These are phyloP conservation scores for Idris sp. DNA, from an alignment of 1,140 invertebrate species.

Conservation along the genomic window DNA sequence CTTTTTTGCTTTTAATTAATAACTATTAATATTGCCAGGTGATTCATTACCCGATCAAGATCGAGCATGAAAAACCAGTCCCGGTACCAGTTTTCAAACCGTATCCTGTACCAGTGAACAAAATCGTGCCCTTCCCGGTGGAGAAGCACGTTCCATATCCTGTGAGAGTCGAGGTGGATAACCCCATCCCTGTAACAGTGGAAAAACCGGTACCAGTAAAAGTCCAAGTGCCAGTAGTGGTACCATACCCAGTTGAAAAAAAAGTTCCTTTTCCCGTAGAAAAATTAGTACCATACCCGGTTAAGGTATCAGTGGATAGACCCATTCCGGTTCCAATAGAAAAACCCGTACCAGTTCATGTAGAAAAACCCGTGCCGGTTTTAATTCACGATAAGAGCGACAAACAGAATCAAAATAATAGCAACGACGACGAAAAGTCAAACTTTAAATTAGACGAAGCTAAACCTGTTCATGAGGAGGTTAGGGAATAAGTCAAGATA, in stretches of 20 bases:
- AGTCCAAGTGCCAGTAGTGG: constrained; percentile 64
- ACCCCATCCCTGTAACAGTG: constrained; percentile 69
- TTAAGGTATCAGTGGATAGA: constrained; percentile 79
- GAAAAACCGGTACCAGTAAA: constrained; percentile 69
- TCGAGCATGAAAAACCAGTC: constrained; percentile 80
- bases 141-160: constrained; percentile 81
- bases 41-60: constrained; percentile 75
- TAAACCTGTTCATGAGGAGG: no score
- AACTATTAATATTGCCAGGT: constrained; percentile 41
- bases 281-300: constrained; percentile 80
- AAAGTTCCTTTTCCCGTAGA: constrained; percentile 75
- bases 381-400: constrained; percentile 27
- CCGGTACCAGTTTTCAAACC: constrained; percentile 78
- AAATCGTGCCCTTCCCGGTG: constrained; percentile 80
- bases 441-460: no score
- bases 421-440: no score
- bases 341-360: constrained; percentile 78
- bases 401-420: no score
- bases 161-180: constrained; percentile 80
- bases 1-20: neutral
- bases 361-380: constrained; percentile 53
- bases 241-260: constrained; percentile 65
- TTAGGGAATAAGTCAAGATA: no score
- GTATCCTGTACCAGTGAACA: constrained; percentile 75
- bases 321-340: constrained; percentile 79